phyloP scores from a whole-genome alignment of 2,797 vertebrate species.

The Somateria mollissima region DNA sequence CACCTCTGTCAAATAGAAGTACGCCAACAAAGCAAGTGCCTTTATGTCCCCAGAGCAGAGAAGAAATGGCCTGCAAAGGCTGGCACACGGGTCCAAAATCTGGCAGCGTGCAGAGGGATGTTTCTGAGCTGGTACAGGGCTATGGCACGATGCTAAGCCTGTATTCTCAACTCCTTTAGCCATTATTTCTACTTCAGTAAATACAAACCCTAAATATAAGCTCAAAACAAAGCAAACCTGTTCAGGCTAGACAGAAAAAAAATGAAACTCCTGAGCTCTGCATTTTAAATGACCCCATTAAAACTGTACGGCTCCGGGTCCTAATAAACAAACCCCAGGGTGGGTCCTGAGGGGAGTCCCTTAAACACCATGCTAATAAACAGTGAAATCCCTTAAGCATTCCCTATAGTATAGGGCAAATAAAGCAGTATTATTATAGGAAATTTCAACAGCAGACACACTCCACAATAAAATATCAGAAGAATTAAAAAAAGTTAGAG shows the following conservation, averaged over 20 bases:
- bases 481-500: background rate
- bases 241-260: background rate
- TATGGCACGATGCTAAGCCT: background rate
- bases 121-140: background rate
- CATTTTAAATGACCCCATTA: background rate
- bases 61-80: background rate
- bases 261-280: background rate
- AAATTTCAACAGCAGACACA: too few species aligned
- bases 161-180: background rate
- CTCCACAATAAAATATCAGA: background rate
- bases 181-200: background rate
- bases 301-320: background rate
- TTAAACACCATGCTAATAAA: background rate
- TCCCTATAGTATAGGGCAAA: background rate
- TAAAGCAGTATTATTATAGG: background rate
- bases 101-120: background rate
- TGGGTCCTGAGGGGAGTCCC: background rate
- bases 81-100: background rate
- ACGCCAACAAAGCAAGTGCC: background rate
- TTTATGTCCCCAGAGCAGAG: background rate
- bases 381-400: background rate
- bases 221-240: background rate
- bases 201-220: background rate
- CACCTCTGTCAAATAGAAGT: background rate
- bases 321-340: background rate